phyloP scores from a whole-genome alignment of 2,888 invertebrate species.

The Gnatocerus cornutus region DNA sequence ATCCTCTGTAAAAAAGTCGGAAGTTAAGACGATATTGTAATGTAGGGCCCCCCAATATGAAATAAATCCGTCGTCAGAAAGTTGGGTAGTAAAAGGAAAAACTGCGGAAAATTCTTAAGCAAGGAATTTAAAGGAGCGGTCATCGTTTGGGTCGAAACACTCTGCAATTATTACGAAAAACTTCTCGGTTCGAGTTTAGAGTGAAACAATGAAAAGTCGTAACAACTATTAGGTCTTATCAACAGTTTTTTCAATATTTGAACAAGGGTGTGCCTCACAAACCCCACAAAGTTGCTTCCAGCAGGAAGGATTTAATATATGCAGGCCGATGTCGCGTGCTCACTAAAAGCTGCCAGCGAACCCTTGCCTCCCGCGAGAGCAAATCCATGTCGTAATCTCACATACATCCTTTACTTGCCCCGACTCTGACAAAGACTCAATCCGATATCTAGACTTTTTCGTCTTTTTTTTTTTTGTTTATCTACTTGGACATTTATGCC shows the following conservation, averaged over 20 bases:
- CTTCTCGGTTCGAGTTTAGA: not conserved
- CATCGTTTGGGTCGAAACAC: not conserved
- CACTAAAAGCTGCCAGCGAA: slow-evolving; percentile 39
- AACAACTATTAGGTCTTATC: no score
- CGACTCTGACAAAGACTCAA: not conserved
- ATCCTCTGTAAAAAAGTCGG: slow-evolving; percentile 19
- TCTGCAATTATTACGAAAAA: slow-evolving; percentile 1
- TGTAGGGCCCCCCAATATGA: slow-evolving; percentile 15
- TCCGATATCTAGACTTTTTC: not conserved
- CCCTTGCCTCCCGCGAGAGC: slow-evolving; percentile 43
- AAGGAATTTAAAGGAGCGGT: not conserved
- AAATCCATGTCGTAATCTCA: slow-evolving; percentile 48
- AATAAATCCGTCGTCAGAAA: slow-evolving; percentile 21
- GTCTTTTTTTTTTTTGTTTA: slow-evolving; percentile 5
- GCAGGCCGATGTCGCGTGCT: slow-evolving; percentile 41
- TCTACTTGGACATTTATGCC: slow-evolving; percentile 19
- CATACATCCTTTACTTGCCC: slow-evolving; percentile 15
- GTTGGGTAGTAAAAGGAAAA: slow-evolving; percentile 19
- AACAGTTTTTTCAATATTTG: no score
- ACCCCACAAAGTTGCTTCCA: not conserved
- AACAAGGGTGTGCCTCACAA: not conserved
- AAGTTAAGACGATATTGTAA: slow-evolving; percentile 14
- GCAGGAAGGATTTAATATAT: slow-evolving; percentile 38
- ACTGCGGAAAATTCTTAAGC: slow-evolving; percentile 2
- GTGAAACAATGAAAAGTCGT: no score